Conservation (phyloP, 2,888 invertebrate genomes). For the Dolomedes plantarius region DNA sequence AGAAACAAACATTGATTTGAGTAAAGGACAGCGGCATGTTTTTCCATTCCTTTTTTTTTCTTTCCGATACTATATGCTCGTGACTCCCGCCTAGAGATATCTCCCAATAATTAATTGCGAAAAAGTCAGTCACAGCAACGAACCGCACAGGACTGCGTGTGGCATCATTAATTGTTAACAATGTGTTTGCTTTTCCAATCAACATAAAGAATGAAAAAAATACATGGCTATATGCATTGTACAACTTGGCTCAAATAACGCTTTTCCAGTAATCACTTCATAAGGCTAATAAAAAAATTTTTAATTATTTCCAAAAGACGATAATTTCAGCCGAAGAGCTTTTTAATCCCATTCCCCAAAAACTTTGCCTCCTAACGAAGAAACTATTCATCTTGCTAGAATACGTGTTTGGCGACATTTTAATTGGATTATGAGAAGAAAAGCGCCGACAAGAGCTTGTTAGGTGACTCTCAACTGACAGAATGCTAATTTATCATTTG, state of each 20-base stretch:
- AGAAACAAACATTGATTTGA: neutral
- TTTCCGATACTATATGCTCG: neutral
- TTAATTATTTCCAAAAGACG: conserved; percentile 68
- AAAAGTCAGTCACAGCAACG: neutral
- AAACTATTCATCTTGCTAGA: conserved; percentile 66
- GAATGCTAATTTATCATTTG: conserved; percentile 70
- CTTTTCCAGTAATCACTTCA: conserved; percentile 56
- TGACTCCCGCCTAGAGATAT: neutral
- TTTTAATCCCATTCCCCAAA: conserved; percentile 68
- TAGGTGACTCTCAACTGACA: conserved; percentile 62
- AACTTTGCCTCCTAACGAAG: conserved; percentile 64
- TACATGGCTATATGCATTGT: neutral
- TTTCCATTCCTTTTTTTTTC: neutral
- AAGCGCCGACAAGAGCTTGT: conserved; percentile 54
- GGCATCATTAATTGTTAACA: conserved; percentile 68
- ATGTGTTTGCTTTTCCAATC: conserved; percentile 43
- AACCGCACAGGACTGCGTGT: conserved; percentile 37
- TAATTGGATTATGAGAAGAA: conserved; percentile 71
- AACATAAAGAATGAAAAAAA: conserved; percentile 15
- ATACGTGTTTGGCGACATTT: conserved; percentile 66
- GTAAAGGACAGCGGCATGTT: neutral
- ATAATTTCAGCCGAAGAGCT: conserved; percentile 61
- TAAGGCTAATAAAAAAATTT: conserved; percentile 47
- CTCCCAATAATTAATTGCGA: conserved; percentile 45
- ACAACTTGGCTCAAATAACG: conserved; percentile 28